phyloP scores from a whole-genome alignment of 2,888 invertebrate genomes.

The Nomada ruficornis region DNA sequence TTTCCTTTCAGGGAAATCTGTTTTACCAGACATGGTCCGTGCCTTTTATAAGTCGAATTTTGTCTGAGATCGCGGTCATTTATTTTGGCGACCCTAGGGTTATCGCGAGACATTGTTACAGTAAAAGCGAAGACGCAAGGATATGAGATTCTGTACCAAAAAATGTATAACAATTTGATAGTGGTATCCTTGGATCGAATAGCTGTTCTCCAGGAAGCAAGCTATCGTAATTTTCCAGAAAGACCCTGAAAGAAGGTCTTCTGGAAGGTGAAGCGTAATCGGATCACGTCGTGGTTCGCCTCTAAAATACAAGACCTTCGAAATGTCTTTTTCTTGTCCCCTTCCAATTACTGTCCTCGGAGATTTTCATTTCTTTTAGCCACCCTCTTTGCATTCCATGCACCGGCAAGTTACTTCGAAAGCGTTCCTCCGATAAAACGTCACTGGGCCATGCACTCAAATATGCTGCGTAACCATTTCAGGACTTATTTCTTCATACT shows the following conservation, averaged over 20 bases:
- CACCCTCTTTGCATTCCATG: constrained; percentile 27
- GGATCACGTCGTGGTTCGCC: constrained; percentile 33
- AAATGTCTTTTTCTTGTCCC: constrained; percentile 14
- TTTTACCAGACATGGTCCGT: background rate
- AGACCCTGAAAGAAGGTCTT: constrained; percentile 13
- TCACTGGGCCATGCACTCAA: background rate
- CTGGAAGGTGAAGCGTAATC: constrained; percentile 26
- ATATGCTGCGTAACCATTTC: background rate
- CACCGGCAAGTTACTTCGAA: background rate
- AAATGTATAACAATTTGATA: too few relatives aligned
- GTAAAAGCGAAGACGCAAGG: background rate
- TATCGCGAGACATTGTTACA: background rate
- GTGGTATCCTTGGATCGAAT: constrained; percentile 1
- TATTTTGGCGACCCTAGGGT: background rate
- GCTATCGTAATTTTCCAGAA: constrained; percentile 32
- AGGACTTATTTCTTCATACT: background rate
- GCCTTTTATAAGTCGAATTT: constrained; percentile 8
- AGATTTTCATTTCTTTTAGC: constrained; percentile 17
- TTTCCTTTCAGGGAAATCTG: constrained; percentile 16
- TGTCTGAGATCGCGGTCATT: background rate
- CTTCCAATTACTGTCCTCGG: constrained; percentile 1
- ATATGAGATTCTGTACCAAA: too few relatives aligned
- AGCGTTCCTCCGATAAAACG: background rate
- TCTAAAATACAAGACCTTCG: constrained; percentile 42
- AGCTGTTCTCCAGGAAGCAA: background rate